Evolutionary conservation across 2,888 invertebrate genomes (phyloP), one percentile per base, ranked within the genome.

Genomic region (Tillus elongatus): DNA sequence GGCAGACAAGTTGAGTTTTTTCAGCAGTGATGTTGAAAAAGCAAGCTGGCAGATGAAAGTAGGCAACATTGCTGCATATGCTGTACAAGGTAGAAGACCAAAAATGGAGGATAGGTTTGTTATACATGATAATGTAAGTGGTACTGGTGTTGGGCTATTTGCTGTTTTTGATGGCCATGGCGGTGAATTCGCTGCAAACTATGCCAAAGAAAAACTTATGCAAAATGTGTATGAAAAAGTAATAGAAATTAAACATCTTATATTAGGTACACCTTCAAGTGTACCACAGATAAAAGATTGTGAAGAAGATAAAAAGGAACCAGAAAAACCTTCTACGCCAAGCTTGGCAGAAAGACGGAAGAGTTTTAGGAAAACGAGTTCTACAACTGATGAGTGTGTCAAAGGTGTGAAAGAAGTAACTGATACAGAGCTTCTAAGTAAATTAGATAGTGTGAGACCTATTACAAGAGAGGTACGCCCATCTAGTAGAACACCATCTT

Each of bases 81-180:
- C 93, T 15, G 78, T 95, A 43, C 86, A 90, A 66, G 95, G 95
- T 2, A 74, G 90, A 45, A 71, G 93, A 56, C 79, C 84, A 44
- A 83, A 83, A 48, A 95, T 95, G 93, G 95, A 95, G 71, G 93
- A 95, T 65, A 74, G 92, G 57, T 93, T 89, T 64, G 87, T 89
- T 37, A 78, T 92, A 35, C 82, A 88, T 48, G 83, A 85, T 63
- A 82, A 90, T 58, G 79, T 90, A 36, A 82, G 85, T 60, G 77
- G 81, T 49, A 87, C 89, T 12, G 87, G 84, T 13, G 81, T 91
- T 36, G 84, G 89, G 12, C 69, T 95, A 40, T 91, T 88, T 68
- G 92, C 91, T 30, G 82, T 95, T 48, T 93, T 92, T 63, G 93
- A 95, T 68, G 93, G 93, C 0, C 93, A 95, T 63, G 95, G 93